These are phyloP conservation scores for Climacteris rufus DNA, from an alignment of 2,113 vertebrate species.

Conservation along the genomic window DNA sequence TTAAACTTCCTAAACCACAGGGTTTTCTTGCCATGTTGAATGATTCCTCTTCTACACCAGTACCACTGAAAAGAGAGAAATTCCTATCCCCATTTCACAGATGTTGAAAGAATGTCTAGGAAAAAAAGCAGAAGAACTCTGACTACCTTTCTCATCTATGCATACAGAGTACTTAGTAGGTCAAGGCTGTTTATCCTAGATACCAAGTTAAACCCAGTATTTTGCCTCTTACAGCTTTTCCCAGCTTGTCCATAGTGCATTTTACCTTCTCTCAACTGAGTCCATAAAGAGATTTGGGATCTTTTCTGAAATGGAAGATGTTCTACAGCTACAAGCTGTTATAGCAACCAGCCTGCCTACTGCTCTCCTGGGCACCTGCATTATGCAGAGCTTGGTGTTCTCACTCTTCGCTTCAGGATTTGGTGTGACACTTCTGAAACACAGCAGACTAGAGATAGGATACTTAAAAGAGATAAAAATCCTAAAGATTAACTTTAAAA, in stretches of 20 bases:
- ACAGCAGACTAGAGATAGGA: neutral
- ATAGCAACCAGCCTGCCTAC: conserved; percentile 41
- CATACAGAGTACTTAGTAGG: neutral
- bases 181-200: conserved; percentile 12
- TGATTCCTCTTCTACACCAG: neutral
- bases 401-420: conserved; percentile 7
- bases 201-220: neutral
- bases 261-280: conserved; percentile 39
- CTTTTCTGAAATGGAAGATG: conserved; percentile 41
- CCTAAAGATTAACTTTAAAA: neutral
- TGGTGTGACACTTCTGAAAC: conserved; percentile 22
- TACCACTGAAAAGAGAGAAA: neutral
- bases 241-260: neutral
- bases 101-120: neutral
- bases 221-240: conserved; percentile 29
- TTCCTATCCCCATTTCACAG: neutral
- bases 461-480: conserved; percentile 5
- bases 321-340: conserved; percentile 51
- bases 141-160: neutral
- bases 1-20: neutral
- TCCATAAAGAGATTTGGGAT: conserved; percentile 63
- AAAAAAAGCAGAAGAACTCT: neutral
- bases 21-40: neutral
- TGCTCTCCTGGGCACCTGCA: conserved; percentile 42
- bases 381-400: conserved; percentile 39